phyloP scores from a whole-genome alignment of 2,888 invertebrate genomes.

The Arrhopalites spinosus region DNA sequence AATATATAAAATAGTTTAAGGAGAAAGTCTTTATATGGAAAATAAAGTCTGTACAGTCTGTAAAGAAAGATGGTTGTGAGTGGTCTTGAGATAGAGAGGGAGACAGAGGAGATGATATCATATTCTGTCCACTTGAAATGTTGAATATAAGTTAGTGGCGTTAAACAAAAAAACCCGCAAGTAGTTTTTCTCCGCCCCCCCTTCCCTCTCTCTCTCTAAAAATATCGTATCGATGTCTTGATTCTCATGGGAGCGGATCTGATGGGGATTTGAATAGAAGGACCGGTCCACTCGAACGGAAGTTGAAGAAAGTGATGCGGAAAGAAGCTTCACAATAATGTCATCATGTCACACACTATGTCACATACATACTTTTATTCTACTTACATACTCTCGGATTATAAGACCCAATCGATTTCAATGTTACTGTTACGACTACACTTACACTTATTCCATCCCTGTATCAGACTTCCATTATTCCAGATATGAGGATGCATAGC shows the following conservation, averaged over 20 bases:
- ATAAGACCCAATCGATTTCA: not conserved
- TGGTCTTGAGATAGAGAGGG: no score
- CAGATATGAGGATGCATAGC: no score
- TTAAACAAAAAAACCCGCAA: not conserved
- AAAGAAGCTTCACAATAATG: constrained; percentile 12
- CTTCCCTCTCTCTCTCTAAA: not conserved
- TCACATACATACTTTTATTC: not conserved
- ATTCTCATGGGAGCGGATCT: constrained; percentile 7
- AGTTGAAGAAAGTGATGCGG: not conserved
- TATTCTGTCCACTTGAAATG: no score
- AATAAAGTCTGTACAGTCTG: no score
- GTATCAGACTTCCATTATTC: not conserved
- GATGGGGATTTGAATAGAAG: constrained; percentile 29
- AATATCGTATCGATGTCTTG: constrained; percentile 14
- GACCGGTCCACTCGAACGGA: not conserved
- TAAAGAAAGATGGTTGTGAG: no score
- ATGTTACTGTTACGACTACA: not conserved
- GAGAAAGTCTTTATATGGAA: no score
- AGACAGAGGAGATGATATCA: no score
- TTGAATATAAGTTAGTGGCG: no score
- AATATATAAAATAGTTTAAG: no score
- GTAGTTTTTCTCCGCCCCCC: constrained; percentile 6
- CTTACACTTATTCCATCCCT: not conserved
- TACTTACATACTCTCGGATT: not conserved
- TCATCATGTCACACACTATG: constrained; percentile 21